Conservation (phyloP, 1,140 invertebrate species). For the Bombus sibiricus region DNA sequence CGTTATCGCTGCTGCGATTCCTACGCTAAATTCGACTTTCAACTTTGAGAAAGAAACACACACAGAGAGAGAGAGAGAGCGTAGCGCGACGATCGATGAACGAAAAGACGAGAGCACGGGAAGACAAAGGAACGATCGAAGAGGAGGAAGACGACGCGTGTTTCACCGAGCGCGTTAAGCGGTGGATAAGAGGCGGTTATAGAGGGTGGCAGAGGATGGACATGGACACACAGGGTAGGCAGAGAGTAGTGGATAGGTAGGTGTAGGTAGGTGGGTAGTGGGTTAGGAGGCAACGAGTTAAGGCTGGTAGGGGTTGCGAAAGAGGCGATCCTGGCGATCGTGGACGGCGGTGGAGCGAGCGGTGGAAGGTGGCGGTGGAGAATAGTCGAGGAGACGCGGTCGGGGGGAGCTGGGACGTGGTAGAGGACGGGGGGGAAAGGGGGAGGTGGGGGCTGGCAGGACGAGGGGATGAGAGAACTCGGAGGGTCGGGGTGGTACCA, state of each 20-base stretch:
- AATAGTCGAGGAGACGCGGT: background rate
- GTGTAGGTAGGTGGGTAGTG: background rate
- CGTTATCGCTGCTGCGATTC: background rate
- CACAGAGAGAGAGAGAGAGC: background rate
- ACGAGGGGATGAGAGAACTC: conserved; percentile 44
- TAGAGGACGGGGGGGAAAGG: background rate
- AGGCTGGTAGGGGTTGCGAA: conserved; percentile 43
- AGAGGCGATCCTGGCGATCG: conserved; percentile 51
- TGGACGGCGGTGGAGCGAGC: conserved; percentile 29
- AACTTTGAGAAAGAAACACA: no score
- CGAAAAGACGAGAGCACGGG: background rate
- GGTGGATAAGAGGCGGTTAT: background rate
- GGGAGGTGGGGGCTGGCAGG: conserved; percentile 23
- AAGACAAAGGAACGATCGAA: background rate
- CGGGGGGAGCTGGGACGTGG: background rate
- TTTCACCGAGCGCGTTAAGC: background rate
- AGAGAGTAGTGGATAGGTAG: background rate
- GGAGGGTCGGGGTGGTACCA: conserved; percentile 69
- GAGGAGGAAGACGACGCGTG: background rate
- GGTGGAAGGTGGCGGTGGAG: conserved; percentile 1
- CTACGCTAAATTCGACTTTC: background rate
- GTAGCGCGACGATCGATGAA: background rate
- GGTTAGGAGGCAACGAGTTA: conserved; percentile 51
- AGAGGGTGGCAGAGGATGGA: background rate
- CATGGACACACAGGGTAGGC: background rate